Evolutionary conservation across 1,140 invertebrate genomes (phyloP), one percentile per base, ranked within the genome.

Genomic region (Panagrolaimus sp.): DNA sequence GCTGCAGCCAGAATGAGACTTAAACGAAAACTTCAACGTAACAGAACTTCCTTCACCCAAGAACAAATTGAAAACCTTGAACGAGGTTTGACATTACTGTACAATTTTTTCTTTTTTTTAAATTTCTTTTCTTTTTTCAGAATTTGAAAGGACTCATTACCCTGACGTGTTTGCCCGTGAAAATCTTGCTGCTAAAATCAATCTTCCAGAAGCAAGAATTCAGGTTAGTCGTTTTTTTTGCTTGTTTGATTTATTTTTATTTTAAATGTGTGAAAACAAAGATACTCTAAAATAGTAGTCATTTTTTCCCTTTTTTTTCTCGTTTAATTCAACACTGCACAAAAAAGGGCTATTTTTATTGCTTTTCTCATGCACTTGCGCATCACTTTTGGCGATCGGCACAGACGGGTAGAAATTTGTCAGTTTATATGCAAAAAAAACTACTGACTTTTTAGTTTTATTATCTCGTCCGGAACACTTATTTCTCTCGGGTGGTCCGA

Each of bases 81-180:
- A 87, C 97, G 97, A 91, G 96, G 96, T 97, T 85, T 84, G 82
- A 78, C 7, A n/a, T 63, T 44, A 10, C 24, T 28, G 21, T 43
- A 7, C 32, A 38, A 69, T 87, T 87, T 76, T 87, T 92, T 21
- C 38, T 24, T 15, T 55, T 58, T 24, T 26, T 26, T 48, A 28
- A 26, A 68, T 52, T 70, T 66, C 28, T 9, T 69, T 69, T 47
- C 26, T n/a, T 58, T 58, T 82, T 84, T 52, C 74, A 88, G 95
- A 98, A 89, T 98, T 98, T 87, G 94, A 98, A 88, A 87, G 93
- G 85, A 97, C 95, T 65, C 95, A 98, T 87, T 98, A 98, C 87
- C 96, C 96, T 73, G 96, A 98, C 86, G 95, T 98, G 63, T 98
- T 97, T 88, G 94, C 94, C 68, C 87, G 96, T 81, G 96, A 98